Conservation (phyloP, 1,140 invertebrate genomes). For the Cryptotermes secundus region DNA sequence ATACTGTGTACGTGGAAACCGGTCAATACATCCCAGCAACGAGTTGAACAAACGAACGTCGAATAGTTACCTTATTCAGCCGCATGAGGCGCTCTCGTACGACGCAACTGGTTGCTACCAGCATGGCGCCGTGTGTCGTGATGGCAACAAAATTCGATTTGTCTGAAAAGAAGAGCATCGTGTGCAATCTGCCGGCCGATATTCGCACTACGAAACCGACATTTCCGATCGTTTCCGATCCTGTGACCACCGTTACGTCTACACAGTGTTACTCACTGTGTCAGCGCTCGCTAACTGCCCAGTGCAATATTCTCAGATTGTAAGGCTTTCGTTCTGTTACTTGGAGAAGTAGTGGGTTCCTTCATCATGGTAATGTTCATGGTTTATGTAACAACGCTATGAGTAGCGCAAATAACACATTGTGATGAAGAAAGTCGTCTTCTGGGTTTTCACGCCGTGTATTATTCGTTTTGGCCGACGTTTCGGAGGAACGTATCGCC, state of each 20-base stretch:
- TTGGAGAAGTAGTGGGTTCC: no score
- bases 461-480: no score
- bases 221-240: not conserved
- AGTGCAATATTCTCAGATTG: no score
- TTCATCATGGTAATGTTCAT: no score
- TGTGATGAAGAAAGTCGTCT: no score
- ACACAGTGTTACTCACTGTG: no score
- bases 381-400: no score
- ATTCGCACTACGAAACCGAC: not conserved
- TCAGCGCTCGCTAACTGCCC: no score
- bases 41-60: slow-evolving; percentile 10
- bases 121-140: not conserved
- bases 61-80: not conserved
- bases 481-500: no score
- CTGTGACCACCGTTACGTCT: not conserved
- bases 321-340: no score
- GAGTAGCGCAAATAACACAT: no score
- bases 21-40: slow-evolving; percentile 5
- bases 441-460: no score
- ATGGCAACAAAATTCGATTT: slow-evolving; percentile 17
- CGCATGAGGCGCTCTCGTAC: not conserved
- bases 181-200: not conserved
- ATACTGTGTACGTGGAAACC: not conserved
- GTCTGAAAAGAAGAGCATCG: not conserved
- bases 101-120: not conserved